Percentiles rank a stretch among this genome's conserved stretches.
Conservation (phyloP, 2,113 vertebrate genomes). For the Aldabrachelys gigantea region DNA sequence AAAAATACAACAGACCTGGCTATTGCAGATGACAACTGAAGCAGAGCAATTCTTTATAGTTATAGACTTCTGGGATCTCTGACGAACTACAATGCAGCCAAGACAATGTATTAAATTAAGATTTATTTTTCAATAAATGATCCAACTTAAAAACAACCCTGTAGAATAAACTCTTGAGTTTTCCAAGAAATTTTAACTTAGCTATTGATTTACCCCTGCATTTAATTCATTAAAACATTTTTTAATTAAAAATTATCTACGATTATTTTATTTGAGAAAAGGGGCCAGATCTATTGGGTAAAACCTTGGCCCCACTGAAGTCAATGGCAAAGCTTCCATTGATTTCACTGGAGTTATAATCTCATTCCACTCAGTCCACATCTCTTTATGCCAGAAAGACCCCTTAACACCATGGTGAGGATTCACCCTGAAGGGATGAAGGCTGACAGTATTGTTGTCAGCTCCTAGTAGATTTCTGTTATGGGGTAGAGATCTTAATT, state of each 20-base stretch:
- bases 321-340: background rate
- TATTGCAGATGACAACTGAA: background rate
- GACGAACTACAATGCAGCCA: background rate
- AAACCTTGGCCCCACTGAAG: background rate
- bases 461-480: background rate
- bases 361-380: background rate
- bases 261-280: background rate
- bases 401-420: background rate
- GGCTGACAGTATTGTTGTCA: background rate
- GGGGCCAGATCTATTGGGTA: background rate
- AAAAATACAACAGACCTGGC: background rate
- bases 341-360: background rate
- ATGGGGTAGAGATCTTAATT: background rate
- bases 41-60: background rate
- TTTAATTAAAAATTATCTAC: background rate
- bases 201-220: background rate
- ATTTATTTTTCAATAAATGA: background rate
- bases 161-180: background rate
- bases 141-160: background rate
- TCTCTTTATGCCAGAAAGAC: background rate
- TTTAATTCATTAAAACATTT: background rate
- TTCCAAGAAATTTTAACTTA: background rate
- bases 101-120: background rate
- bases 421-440: background rate
- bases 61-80: background rate